A percentile compares a stretch with the other conserved stretches of the same genome.
Conservation (phyloP, 2,888 invertebrate genomes). For the Drosophila tanythrix region DNA sequence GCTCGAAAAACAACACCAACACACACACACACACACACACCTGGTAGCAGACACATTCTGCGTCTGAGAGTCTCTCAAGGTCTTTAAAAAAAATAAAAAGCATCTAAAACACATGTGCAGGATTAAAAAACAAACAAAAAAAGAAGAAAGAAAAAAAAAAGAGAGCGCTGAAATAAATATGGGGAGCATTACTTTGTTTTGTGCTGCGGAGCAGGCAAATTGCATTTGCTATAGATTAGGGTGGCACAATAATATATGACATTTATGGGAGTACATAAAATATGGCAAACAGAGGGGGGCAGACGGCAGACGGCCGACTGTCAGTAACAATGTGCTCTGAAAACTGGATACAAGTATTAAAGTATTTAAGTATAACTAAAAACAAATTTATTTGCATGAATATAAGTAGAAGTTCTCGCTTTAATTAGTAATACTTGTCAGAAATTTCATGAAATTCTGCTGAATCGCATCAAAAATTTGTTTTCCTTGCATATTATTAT, state of each 20-base stretch:
- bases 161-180: slow-evolving; percentile 20
- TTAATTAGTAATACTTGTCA: neutral
- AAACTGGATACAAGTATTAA: neutral
- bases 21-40: slow-evolving; percentile 12
- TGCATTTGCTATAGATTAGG: slow-evolving; percentile 73
- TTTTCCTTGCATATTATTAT: neutral
- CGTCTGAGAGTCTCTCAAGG: neutral
- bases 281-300: slow-evolving; percentile 31
- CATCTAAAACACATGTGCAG: slow-evolving; percentile 68
- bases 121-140: slow-evolving; percentile 51
- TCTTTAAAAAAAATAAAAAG: slow-evolving; percentile 48
- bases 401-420: neutral
- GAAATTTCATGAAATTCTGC: neutral
- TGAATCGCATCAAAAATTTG: neutral
- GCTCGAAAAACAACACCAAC: neutral
- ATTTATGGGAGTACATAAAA: slow-evolving; percentile 70
- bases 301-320: neutral
- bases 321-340: slow-evolving; percentile 14
- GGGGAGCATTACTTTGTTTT: slow-evolving; percentile 54
- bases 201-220: slow-evolving; percentile 59
- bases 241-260: slow-evolving; percentile 64
- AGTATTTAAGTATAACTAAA: neutral
- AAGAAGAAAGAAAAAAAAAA: slow-evolving; percentile 9
- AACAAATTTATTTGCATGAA: neutral
- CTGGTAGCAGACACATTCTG: slow-evolving; percentile 20